Percentiles rank a stretch among this genome's conserved stretches.
Conservation (phyloP, 2,888 invertebrate species). For the Geotrupes spiniger region DNA sequence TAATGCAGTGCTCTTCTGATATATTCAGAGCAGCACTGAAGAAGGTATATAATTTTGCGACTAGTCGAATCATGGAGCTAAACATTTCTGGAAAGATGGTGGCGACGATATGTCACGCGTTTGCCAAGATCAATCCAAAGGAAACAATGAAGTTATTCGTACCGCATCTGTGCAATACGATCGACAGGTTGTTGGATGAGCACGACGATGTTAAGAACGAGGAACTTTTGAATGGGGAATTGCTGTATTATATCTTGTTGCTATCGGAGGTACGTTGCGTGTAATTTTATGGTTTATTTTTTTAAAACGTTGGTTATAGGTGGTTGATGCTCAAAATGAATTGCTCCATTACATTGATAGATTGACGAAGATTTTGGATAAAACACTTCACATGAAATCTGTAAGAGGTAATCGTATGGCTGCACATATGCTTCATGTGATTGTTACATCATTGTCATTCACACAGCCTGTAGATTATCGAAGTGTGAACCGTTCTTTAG, state of each 20-base stretch:
- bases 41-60: slow-evolving; percentile 72
- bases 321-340: slow-evolving; percentile 63
- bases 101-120: slow-evolving; percentile 67
- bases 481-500: slow-evolving; percentile 60
- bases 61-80: slow-evolving; percentile 75
- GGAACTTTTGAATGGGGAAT: slow-evolving; percentile 74
- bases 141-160: slow-evolving; percentile 70
- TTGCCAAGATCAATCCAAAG: slow-evolving; percentile 64
- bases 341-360: slow-evolving; percentile 65
- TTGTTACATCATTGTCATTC: slow-evolving; percentile 59
- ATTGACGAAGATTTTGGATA: slow-evolving; percentile 66
- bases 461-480: slow-evolving; percentile 62
- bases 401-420: slow-evolving; percentile 64
- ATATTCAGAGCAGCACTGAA: slow-evolving; percentile 66
- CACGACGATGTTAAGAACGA: slow-evolving; percentile 68
- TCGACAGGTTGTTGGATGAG: slow-evolving; percentile 60
- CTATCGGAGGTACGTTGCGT: slow-evolving; percentile 59
- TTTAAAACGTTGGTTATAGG: slow-evolving; percentile 40
- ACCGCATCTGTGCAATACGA: slow-evolving; percentile 67
- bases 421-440: slow-evolving; percentile 59
- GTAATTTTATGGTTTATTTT: neutral
- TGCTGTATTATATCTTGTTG: slow-evolving; percentile 73
- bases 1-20: slow-evolving; percentile 69
- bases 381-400: slow-evolving; percentile 66
- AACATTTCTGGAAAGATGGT: slow-evolving; percentile 80